These are phyloP conservation scores for Prosopocoilus inquinatus DNA, from an alignment of 2,888 invertebrate genomes.

Conservation along the genomic window DNA sequence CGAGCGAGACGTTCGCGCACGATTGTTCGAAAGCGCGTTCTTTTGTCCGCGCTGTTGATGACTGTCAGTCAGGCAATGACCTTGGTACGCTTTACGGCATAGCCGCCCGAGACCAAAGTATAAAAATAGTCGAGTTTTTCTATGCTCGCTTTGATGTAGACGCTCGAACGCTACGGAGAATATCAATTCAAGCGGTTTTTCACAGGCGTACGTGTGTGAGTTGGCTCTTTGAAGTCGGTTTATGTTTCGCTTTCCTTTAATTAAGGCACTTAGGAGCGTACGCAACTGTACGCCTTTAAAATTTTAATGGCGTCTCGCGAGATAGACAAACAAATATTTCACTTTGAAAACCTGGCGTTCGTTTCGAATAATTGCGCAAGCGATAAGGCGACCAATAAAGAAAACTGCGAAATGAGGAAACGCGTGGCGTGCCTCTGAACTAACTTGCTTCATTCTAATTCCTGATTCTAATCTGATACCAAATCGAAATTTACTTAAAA, in stretches of 20 bases:
- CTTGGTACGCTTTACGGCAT: conserved; percentile 14
- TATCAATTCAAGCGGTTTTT: conserved; percentile 4
- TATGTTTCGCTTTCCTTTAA: conserved; percentile 4
- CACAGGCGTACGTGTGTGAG: background rate
- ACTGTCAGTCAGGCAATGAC: conserved; percentile 26
- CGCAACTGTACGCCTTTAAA: too few species aligned
- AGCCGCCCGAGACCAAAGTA: background rate
- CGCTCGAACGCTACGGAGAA: conserved; percentile 1
- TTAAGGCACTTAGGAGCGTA: background rate
- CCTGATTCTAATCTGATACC: too few species aligned
- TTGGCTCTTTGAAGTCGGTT: conserved; percentile 2
- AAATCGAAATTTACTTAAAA: too few species aligned
- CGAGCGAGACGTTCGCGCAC: background rate
- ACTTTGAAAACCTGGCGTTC: too few species aligned
- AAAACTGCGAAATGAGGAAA: too few species aligned
- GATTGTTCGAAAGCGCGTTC: conserved; percentile 3
- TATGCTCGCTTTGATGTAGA: background rate
- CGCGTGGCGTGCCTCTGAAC: too few species aligned
- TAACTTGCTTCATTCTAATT: too few species aligned
- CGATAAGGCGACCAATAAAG: too few species aligned
- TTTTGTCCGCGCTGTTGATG: conserved; percentile 9
- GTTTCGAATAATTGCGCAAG: too few species aligned
- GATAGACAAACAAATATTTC: too few species aligned
- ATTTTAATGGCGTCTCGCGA: too few species aligned
- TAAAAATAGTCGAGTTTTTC: conserved; percentile 5